Conservation (phyloP, 2,113 vertebrate species). For the Atrichornis clamosus region DNA sequence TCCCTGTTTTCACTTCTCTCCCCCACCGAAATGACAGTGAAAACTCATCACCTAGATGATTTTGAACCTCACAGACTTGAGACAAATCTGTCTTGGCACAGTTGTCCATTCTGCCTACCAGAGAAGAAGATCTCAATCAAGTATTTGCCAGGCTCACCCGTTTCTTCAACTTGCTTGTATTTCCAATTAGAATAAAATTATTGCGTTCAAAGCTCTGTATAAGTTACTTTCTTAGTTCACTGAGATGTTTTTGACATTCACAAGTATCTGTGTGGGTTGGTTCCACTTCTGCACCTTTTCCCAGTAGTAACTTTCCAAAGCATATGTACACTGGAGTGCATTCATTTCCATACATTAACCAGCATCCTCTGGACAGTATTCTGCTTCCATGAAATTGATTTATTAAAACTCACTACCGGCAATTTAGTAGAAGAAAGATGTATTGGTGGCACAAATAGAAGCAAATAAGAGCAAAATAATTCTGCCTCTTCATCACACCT, state of each 20-base stretch:
- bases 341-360: not conserved
- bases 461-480: not conserved
- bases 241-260: not conserved
- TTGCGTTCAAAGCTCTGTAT: accelerated
- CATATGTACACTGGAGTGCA: not conserved
- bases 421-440: not conserved
- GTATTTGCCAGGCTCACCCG: not conserved
- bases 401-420: not conserved
- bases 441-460: not conserved
- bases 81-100: not conserved
- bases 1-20: not conserved
- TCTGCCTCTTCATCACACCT: not conserved
- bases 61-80: not conserved
- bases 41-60: not conserved
- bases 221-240: not conserved
- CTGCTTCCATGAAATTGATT: not conserved
- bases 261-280: not conserved
- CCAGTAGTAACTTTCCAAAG: not conserved
- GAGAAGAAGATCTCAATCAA: not conserved
- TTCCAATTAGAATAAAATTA: not conserved
- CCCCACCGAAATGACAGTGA: not conserved
- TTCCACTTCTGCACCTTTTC: not conserved
- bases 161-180: not conserved
- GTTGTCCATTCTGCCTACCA: not conserved
- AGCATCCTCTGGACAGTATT: not conserved